phyloP scores from a whole-genome alignment of 1,140 invertebrate species.

The Pseudoatta argentina region DNA sequence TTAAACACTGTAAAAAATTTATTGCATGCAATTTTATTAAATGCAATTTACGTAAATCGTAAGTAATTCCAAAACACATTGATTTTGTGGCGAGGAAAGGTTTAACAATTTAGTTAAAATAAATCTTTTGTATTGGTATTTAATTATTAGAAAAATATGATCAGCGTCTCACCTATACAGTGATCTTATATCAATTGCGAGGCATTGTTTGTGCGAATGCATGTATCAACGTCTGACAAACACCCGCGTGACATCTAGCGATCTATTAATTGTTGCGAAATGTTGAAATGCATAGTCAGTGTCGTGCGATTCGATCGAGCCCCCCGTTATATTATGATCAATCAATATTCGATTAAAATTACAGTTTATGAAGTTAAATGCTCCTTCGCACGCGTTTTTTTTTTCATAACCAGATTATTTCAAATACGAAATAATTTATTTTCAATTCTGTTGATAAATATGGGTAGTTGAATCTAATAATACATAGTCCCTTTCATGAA shows the following conservation, averaged over 20 bases:
- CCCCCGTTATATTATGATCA: not conserved
- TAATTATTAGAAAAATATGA: slow-evolving; percentile 31
- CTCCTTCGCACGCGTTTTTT: not conserved
- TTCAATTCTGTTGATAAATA: not conserved
- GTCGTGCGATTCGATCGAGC: slow-evolving; percentile 30
- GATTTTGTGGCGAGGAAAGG: not conserved
- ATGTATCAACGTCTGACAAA: slow-evolving; percentile 24
- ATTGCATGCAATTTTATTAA: no score
- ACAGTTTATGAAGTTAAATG: not conserved
- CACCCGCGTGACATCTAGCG: slow-evolving; percentile 67
- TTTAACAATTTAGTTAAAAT: slow-evolving; percentile 26
- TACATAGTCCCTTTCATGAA: not conserved
- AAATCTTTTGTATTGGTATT: not conserved
- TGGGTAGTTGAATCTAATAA: not conserved
- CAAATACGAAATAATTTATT: not conserved
- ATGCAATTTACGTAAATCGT: not conserved
- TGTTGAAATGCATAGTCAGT: slow-evolving; percentile 65
- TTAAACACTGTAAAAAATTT: no score
- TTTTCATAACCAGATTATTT: not conserved
- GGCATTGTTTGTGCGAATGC: slow-evolving; percentile 60
- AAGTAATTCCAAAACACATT: not conserved
- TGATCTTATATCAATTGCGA: not conserved
- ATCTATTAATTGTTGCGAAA: slow-evolving; percentile 77
- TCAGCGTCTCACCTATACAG: not conserved
- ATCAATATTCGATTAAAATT: slow-evolving; percentile 7